These are phyloP conservation scores for Psylliodes chrysocephalus DNA, from an alignment of 2,888 invertebrate genomes.

Conservation along the genomic window DNA sequence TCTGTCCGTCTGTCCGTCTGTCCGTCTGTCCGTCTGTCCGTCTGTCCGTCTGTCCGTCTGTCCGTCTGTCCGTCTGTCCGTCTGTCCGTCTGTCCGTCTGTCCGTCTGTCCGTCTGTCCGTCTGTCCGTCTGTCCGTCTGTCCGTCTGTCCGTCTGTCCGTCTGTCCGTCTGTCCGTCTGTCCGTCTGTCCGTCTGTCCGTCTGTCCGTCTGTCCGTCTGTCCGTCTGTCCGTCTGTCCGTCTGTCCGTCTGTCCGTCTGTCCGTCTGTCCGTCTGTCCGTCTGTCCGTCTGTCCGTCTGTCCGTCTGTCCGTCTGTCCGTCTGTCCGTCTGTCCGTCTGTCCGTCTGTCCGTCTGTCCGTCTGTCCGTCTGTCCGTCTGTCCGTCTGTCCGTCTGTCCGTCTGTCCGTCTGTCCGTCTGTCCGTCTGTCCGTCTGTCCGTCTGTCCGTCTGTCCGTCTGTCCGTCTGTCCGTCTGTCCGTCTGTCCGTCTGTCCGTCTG, in stretches of 20 bases:
- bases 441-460: slow-evolving; percentile 33
- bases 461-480: slow-evolving; percentile 34
- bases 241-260: slow-evolving; percentile 14
- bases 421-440: slow-evolving; percentile 27
- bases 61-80: slow-evolving; percentile 6
- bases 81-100: slow-evolving; percentile 4
- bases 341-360: slow-evolving; percentile 3
- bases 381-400: background rate
- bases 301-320: background rate
- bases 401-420: background rate
- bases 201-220: slow-evolving; percentile 1
- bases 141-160: slow-evolving; percentile 3
- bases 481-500: slow-evolving; percentile 34
- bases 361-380: background rate
- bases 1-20: slow-evolving; percentile 9
- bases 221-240: slow-evolving; percentile 15
- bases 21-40: background rate
- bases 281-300: slow-evolving; percentile 14
- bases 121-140: background rate
- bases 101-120: slow-evolving; percentile 15
- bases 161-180: slow-evolving; percentile 9
- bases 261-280: slow-evolving; percentile 16
- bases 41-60: background rate
- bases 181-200: slow-evolving; percentile 12
- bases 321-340: slow-evolving; percentile 3